Evolutionary conservation across 2,113 vertebrate genomes (phyloP).

Genomic region (Corythornis vintsioides): DNA sequence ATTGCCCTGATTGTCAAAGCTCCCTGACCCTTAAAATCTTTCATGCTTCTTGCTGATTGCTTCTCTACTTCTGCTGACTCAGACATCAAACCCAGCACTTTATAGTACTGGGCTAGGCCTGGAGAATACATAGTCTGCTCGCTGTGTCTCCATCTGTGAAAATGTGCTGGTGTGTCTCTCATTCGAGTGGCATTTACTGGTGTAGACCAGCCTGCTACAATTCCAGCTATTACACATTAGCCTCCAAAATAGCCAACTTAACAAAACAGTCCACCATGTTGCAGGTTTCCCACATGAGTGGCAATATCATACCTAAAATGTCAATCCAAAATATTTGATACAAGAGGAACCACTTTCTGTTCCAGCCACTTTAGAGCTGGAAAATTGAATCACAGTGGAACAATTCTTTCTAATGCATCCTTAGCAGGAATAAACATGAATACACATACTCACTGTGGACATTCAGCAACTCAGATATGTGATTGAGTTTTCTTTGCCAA

Average conservation of each 20-base stretch:
- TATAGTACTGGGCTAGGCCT: background rate
- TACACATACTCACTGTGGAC: background rate
- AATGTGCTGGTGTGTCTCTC: accelerated
- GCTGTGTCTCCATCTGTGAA: accelerated
- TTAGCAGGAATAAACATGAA: background rate
- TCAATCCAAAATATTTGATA: background rate
- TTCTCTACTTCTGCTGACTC: background rate
- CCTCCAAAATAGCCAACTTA: background rate
- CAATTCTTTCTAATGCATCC: background rate
- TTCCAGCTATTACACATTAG: background rate
- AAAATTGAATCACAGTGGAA: background rate
- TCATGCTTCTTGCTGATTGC: background rate
- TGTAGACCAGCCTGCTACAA: background rate
- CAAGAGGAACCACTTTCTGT: background rate
- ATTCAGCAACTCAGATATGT: background rate
- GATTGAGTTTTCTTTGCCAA: conserved; percentile 27
- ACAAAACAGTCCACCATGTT: background rate
- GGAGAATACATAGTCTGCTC: background rate
- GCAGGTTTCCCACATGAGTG: background rate
- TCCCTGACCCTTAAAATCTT: background rate
- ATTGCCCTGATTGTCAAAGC: background rate
- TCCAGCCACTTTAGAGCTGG: background rate
- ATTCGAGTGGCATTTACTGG: background rate
- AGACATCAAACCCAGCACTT: background rate
- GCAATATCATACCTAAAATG: background rate